Conservation (phyloP, 1,140 invertebrate genomes). For the Solenopsis invicta region DNA sequence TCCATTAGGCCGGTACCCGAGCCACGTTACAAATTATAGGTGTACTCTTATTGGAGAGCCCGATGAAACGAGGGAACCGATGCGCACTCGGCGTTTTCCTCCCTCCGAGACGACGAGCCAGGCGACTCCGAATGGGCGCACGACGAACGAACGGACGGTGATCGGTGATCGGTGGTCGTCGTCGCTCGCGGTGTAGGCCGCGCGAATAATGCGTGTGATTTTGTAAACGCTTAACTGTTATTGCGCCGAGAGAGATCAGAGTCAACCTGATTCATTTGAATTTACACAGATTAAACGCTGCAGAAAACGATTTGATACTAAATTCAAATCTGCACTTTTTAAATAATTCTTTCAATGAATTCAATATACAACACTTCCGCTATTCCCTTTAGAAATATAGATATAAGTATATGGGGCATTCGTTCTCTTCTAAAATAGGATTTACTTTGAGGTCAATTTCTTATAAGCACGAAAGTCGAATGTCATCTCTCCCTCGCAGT, state of each 20-base stretch:
- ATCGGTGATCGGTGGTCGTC: slow-evolving; percentile 36
- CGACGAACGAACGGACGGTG: slow-evolving; percentile 36
- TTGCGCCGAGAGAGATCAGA: background rate
- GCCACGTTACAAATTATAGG: slow-evolving; percentile 83
- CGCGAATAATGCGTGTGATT: slow-evolving; percentile 35
- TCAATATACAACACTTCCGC: background rate
- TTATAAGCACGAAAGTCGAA: background rate
- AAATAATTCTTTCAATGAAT: background rate
- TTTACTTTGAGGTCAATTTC: background rate
- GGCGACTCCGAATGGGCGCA: slow-evolving; percentile 34
- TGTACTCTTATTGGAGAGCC: slow-evolving; percentile 79
- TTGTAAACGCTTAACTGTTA: slow-evolving; percentile 35
- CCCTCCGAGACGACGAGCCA: slow-evolving; percentile 31
- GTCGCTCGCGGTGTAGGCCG: background rate
- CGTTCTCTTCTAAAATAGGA: background rate
- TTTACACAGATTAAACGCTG: background rate
- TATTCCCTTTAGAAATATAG: background rate
- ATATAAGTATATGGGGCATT: background rate
- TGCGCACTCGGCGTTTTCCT: slow-evolving; percentile 68
- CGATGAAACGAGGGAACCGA: slow-evolving; percentile 77
- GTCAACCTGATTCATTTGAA: background rate
- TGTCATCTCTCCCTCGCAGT: background rate
- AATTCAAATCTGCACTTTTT: background rate
- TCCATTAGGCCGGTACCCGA: slow-evolving; percentile 80
- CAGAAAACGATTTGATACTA: background rate